Conservation (phyloP, 2,113 vertebrate species). For the Callipepla squamata region DNA sequence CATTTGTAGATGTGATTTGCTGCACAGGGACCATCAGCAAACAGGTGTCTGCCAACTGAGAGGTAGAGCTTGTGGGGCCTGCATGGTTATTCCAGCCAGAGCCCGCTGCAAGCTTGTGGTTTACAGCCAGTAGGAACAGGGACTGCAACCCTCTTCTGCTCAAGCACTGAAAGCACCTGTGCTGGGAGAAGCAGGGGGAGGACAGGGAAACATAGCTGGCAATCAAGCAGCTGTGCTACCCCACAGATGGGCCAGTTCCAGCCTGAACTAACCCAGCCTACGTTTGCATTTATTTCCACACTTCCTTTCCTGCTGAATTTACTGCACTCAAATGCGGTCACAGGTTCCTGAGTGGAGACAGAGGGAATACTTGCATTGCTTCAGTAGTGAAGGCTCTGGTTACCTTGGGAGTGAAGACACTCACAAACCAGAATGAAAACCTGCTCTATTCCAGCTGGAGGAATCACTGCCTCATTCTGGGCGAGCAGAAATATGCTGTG, state of each 20-base stretch:
- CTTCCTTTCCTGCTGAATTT: neutral
- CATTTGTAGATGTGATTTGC: neutral
- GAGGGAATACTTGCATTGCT: neutral
- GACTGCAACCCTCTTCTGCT: neutral
- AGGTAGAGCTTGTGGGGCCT: neutral
- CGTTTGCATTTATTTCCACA: neutral
- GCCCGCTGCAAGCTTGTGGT: neutral
- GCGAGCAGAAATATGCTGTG: neutral
- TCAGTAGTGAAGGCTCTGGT: neutral
- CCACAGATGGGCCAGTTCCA: neutral
- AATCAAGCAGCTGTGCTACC: neutral
- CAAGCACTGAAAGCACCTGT: rapidly evolving
- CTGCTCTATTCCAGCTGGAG: neutral
- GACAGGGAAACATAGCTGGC: neutral
- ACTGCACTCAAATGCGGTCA: neutral
- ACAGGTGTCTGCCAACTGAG: neutral
- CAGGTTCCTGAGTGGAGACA: neutral
- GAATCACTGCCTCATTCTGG: neutral
- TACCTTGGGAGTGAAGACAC: neutral
- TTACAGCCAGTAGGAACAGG: neutral
- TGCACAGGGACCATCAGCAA: neutral
- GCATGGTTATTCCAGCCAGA: neutral
- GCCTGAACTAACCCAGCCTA: neutral
- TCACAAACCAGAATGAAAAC: neutral
- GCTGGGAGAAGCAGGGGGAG: neutral